Percentiles rank a stretch among this genome's conserved stretches.
These are phyloP conservation scores for Eublepharis macularius DNA, from an alignment of 2,113 vertebrate genomes.

Conservation along the genomic window DNA sequence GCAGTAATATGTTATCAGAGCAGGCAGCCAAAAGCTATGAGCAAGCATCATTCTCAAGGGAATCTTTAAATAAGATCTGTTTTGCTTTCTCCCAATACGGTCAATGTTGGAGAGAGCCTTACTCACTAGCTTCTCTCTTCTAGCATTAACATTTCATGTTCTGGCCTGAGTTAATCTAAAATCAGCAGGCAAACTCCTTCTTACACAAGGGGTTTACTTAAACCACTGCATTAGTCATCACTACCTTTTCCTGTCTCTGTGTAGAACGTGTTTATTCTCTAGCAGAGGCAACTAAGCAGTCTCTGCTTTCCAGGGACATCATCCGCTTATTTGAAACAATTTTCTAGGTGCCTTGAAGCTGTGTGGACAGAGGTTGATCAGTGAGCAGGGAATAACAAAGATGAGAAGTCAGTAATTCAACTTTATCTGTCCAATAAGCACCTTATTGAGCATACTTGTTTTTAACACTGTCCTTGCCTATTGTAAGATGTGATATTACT, in stretches of 20 bases:
- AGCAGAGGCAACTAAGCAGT: background rate
- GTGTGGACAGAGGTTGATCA: background rate
- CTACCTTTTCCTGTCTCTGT: background rate
- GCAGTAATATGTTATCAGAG: background rate
- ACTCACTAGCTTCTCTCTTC: background rate
- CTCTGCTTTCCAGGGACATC: background rate
- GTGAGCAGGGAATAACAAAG: background rate
- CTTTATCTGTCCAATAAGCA: background rate
- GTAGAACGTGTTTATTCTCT: background rate
- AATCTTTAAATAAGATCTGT: background rate
- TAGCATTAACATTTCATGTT: conserved; percentile 6
- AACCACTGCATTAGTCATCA: background rate
- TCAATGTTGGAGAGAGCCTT: background rate
- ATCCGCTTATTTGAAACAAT: background rate
- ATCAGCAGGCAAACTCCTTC: background rate
- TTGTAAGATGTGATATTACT: background rate
- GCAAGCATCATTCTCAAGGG: background rate
- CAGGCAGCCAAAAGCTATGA: background rate
- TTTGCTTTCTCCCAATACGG: background rate
- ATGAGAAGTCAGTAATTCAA: no score
- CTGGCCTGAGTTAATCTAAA: background rate
- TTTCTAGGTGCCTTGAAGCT: background rate
- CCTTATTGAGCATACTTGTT: background rate
- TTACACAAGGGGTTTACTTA: background rate
- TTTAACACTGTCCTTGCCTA: background rate